Percentiles rank a stretch among this genome's conserved stretches.
Conservation (phyloP, 2,888 invertebrate species). For the Tenthredo scrophulariae region DNA sequence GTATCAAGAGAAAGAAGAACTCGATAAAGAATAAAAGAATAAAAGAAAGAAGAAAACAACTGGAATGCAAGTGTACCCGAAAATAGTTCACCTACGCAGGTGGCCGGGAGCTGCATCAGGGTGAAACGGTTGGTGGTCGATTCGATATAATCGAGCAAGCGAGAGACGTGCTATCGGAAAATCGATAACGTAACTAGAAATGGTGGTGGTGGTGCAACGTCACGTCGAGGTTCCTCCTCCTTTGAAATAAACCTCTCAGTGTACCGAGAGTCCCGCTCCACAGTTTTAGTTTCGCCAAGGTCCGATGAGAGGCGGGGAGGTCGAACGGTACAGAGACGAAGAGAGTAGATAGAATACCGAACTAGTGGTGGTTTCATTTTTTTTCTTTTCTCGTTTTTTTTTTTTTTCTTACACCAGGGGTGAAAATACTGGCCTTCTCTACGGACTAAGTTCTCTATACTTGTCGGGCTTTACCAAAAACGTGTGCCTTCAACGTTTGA, state of each 20-base stretch:
- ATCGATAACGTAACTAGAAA: constrained; percentile 70
- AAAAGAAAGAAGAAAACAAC: neutral
- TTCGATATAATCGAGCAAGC: constrained; percentile 73
- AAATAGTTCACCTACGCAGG: constrained; percentile 29
- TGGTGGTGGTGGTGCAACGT: constrained; percentile 13
- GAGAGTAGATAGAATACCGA: neutral
- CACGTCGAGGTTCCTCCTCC: neutral
- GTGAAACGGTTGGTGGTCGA: constrained; percentile 42
- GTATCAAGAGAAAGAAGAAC: neutral
- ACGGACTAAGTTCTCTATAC: neutral
- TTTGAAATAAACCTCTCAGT: neutral
- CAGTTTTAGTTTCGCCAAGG: neutral
- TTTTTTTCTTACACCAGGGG: neutral
- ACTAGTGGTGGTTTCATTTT: neutral
- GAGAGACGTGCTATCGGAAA: constrained; percentile 77
- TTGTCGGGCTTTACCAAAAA: neutral
- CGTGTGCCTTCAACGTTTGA: neutral
- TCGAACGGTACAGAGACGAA: neutral
- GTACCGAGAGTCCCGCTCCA: constrained; percentile 15
- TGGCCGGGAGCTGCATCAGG: constrained; percentile 24
- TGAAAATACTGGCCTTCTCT: neutral
- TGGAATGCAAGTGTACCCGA: neutral
- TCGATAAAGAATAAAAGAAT: neutral
- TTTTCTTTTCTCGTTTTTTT: neutral
- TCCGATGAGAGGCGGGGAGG: neutral